Evolutionary conservation across 1,140 invertebrate species (phyloP), one percentile per base, ranked within the genome.

Genomic region (Penaeus japonicus): DNA sequence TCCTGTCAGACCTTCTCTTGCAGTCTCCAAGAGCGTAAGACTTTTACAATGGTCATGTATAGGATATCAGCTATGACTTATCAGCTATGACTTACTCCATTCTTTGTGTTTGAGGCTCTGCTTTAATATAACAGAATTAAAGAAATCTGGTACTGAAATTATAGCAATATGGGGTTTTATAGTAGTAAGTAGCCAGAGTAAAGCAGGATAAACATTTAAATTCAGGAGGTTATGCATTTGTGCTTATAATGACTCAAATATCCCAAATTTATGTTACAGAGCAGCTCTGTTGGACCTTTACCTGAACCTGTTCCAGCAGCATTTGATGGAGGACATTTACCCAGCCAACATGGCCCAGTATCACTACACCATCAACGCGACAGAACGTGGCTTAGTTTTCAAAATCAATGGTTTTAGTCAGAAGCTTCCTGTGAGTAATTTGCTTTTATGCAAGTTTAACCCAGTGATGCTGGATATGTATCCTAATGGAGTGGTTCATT

Each of bases 241-340:
- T 62, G 53, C 27, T 47, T 39, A 62, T 32, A 27, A 59, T 47
- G 10, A 22, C 24, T 15, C 4, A 22, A 55, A 30, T n/a, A 27
- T 62, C 27, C 15, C 20, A 62, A 65, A 55, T 24, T 83, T 70
- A 10, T 17, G 24, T 57, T 90, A 24, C 0, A 96, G 95, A 92
- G 95, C 94, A 89, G 97, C 97, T 93, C 93, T 98, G 91, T 96
- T 96, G 10, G 94, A 95, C 78, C 94, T 99, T 93, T 97, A 97
- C 94, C 95, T 96, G 7, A 93, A 95, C 90, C 93, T 98, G 70
- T 86, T 90, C 62, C 92, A 92, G 70, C 98, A 99, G 93, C 94
- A 95, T 18, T 92, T 99, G 7, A 98, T 96, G 92, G 98, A 99
- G 93, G 98, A 97, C 92, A 94, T 96, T 2, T 99, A 99, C 93